Evolutionary conservation across 2,113 vertebrate genomes (phyloP), one percentile per base, ranked within the genome.

Genomic region (Plotosus lineatus): DNA sequence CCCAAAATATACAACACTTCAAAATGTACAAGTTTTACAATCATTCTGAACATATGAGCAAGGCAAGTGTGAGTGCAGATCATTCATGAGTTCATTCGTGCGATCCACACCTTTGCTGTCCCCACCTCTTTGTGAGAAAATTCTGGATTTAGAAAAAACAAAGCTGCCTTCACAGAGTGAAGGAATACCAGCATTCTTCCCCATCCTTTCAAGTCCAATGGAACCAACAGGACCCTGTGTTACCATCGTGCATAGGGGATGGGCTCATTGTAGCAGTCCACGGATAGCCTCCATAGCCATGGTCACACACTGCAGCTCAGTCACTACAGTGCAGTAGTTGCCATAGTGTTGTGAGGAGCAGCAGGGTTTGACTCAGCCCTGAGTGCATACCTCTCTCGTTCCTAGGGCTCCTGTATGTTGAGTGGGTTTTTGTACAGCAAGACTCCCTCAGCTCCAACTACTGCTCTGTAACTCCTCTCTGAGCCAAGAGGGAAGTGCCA

Each of bases 401-500:
- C 51, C 61, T 58, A 48, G 2, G 65, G 77, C 56, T 31, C 12
- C 36, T 28, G 38, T 21, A 38, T 60, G 48, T 26, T 69, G 81
- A 60, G 26, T 68, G 61, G 11, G 71, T 46, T 53, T 31, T 61
- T 15, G 65, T 31, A 12, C 9, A 31, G 71, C 71, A 26, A 40
- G n/a, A 38, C 50, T 48, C 33, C 71, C 87, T 97, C 95, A 98
- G 92, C 95, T 96, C 94, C 94, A 94, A 92, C 93, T 95, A 80
- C 91, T 94, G 89, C 93, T 95, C 88, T 97, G 97, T 68, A 99
- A 94, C 88, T 98, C 96, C 86, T 97, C 96, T 48, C 93, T 92
- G 50, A 99, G 96, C 97, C 97, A 99, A 8, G 93, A 93, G 12
- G 97, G 97, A 87, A 96, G 89, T 1, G 94, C 91, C 80, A 96